Conservation (phyloP, 2,797 vertebrate genomes). For the Cuniculus paca region DNA sequence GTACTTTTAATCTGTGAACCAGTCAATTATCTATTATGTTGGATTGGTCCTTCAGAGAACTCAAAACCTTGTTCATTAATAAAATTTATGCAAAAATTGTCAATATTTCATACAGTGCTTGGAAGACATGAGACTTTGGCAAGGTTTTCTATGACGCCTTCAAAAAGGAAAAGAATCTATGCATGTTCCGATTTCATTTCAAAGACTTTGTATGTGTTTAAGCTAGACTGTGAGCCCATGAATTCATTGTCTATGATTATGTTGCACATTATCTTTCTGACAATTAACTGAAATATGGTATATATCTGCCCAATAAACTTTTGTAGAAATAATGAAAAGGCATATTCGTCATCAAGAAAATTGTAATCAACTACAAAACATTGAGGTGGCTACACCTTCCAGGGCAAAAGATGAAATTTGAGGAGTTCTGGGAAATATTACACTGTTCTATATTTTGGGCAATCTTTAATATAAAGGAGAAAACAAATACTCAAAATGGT, state of each 20-base stretch:
- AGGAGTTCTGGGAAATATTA: not conserved
- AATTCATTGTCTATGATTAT: not conserved
- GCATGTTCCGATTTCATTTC: not conserved
- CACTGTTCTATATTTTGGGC: not conserved
- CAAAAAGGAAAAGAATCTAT: not conserved
- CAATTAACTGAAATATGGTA: not conserved
- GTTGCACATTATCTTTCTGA: not conserved
- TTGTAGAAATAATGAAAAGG: not conserved
- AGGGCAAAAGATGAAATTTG: not conserved
- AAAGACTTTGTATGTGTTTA: not conserved
- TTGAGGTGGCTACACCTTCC: not conserved
- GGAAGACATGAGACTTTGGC: not conserved
- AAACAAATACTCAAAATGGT: not conserved
- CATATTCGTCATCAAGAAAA: not conserved
- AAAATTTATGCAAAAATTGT: not conserved
- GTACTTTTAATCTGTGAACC: not conserved
- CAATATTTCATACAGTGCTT: not conserved
- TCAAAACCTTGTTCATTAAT: not conserved
- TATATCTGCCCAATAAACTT: not conserved
- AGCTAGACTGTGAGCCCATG: not conserved
- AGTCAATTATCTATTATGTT: not conserved
- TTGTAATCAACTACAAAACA: not conserved
- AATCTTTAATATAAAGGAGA: not conserved
- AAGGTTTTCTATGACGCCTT: not conserved
- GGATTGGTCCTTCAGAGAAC: not conserved